Base-by-base conservation (phyloP, 1,140 invertebrate species). In the Anthonomus grandis region DNA sequence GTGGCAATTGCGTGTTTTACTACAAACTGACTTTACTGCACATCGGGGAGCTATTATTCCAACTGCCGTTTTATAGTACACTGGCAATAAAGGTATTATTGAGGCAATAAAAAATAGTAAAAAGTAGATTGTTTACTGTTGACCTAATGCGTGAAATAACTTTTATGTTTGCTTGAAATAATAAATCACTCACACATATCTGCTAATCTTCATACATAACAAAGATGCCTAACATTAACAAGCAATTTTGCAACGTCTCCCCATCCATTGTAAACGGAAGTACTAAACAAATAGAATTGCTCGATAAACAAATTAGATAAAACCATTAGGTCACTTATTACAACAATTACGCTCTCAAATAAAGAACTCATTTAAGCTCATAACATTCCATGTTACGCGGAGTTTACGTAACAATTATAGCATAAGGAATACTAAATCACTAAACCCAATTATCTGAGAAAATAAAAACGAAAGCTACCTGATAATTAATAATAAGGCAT, bases 401-500 rank as follows among this genome's bases (percentile, higher is more conserved):
- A 6, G 6, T n/a, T 44, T 44, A 21, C 41, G 41, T 44, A 44
- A 21, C 41, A 44, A 44, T 21, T 44, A 22, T 44, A 18, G 17
- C 12, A 22, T 21, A 17, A 49, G 25, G 47, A 49, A 49, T 49
- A 49, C 47, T 22, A 13, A 47, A 49, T 47, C 44, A 47, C 39
- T 47, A 47, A 47, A 13, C 25, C 36, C 47, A 49, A 47, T 47
- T 47, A 47, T 24, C 45, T 47, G 45, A 19, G 47, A 49, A 49
- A 49, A 49, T 21, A 38, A 49, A 47, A 48, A 34, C 13, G 34
- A 49, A 38, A 37, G 31, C 15, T 21, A 36, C 31, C 31, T n/a
- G 47, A 49, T 49, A 49, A 49, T 49, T 49, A 49, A 49, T 49
- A 49, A 49, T 38, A 37, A 36, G 13, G 38, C 15, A 49, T 49